A percentile compares a stretch with the other conserved stretches of the same genome.
phyloP scores from a whole-genome alignment of 2,888 invertebrate species.

The Cataglyphis rosenhaueri region DNA sequence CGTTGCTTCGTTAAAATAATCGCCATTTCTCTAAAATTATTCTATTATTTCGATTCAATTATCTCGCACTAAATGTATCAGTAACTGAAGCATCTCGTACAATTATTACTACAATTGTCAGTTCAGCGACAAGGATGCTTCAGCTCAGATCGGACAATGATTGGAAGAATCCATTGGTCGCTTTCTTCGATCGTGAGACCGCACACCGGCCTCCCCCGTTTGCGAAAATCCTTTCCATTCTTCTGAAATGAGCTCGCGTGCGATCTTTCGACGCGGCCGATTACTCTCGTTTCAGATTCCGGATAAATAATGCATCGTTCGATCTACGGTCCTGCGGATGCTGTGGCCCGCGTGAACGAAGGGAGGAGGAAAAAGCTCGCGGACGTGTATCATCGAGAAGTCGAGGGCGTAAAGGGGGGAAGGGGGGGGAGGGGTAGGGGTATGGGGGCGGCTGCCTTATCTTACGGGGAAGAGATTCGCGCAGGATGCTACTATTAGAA shows the following conservation, averaged over 20 bases:
- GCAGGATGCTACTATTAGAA: slow-evolving; percentile 65
- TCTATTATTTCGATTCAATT: background rate
- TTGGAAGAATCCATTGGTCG: background rate
- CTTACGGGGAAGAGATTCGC: slow-evolving; percentile 38
- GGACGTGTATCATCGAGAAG: slow-evolving; percentile 62
- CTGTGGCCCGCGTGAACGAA: background rate
- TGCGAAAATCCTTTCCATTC: slow-evolving; percentile 16
- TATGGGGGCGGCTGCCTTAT: slow-evolving; percentile 60
- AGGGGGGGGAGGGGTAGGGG: too few relatives aligned
- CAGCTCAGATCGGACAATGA: slow-evolving; percentile 8
- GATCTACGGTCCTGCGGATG: slow-evolving; percentile 48
- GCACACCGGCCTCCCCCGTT: background rate
- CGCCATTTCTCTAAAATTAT: background rate
- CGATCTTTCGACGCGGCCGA: slow-evolving; percentile 33
- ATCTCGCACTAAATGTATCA: background rate
- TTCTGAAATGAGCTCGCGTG: slow-evolving; percentile 13
- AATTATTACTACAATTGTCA: slow-evolving; percentile 1
- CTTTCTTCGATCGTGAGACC: background rate
- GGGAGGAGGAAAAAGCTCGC: slow-evolving; percentile 10
- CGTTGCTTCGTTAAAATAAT: background rate
- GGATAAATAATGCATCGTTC: slow-evolving; percentile 72
- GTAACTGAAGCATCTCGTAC: background rate
- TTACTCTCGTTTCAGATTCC: slow-evolving; percentile 58
- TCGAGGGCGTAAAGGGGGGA: slow-evolving; percentile 60
- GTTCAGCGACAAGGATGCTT: slow-evolving; percentile 10